Conservation (phyloP, 2,888 invertebrate genomes). For the Resseliella maxima region DNA sequence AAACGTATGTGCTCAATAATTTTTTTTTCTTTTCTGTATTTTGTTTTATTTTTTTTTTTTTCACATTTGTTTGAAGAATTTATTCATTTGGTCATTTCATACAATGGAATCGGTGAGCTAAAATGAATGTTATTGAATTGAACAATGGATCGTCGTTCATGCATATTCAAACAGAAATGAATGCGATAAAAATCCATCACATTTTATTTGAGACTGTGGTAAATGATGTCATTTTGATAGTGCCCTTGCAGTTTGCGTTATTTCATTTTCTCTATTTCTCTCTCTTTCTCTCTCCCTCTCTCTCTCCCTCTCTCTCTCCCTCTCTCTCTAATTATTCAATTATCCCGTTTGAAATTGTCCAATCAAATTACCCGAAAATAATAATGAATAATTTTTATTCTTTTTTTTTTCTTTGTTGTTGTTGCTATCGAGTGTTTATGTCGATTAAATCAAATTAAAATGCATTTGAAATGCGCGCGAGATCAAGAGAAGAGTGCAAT, state of each 20-base stretch:
- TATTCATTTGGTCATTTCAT: background rate
- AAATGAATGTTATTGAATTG: background rate
- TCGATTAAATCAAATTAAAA: conserved; percentile 35
- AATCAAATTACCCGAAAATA: conserved; percentile 40
- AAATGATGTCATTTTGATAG: conserved; percentile 34
- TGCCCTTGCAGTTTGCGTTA: conserved; percentile 48
- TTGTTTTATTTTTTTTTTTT: too few species aligned
- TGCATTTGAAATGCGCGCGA: background rate
- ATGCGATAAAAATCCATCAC: conserved; percentile 7
- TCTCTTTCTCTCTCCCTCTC: background rate
- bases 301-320: background rate
- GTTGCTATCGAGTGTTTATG: too few species aligned
- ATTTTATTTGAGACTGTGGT: background rate
- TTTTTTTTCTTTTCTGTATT: too few species aligned
- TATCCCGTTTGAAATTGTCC: conserved; percentile 41
- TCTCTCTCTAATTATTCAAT: background rate
- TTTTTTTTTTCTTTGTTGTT: background rate
- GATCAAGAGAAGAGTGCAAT: background rate
- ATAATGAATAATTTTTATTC: conserved; percentile 15
- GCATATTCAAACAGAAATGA: background rate
- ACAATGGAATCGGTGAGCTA: background rate
- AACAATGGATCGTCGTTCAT: conserved; percentile 28
- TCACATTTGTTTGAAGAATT: background rate
- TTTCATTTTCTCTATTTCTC: background rate
- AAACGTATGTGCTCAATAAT: too few species aligned